These are phyloP conservation scores for Caenorhabditis remanei DNA, from an alignment of 1,140 invertebrate species.

Conservation along the genomic window DNA sequence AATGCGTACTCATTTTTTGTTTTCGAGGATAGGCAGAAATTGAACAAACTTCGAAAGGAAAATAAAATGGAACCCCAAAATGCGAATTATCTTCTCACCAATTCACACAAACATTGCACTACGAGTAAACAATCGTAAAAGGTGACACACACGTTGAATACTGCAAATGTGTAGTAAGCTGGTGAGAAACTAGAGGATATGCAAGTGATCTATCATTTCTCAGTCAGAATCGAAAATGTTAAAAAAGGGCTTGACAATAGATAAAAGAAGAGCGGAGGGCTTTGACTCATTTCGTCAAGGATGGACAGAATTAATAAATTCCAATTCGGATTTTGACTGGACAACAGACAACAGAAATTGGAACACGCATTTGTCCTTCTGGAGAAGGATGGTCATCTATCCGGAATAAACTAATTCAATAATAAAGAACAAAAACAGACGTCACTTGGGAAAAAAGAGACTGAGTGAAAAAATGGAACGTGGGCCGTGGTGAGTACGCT, in stretches of 20 bases:
- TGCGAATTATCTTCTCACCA: neutral
- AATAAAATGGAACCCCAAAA: neutral
- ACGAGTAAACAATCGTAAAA: neutral
- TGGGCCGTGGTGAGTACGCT: neutral
- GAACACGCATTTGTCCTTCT: neutral
- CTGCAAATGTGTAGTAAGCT: neutral
- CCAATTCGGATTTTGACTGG: neutral
- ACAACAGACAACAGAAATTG: neutral
- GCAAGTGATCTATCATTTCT: slow-evolving; percentile 5
- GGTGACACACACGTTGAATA: neutral
- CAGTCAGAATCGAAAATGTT: slow-evolving; percentile 25
- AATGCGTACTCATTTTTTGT: neutral
- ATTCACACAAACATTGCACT: neutral
- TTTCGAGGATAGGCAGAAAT: neutral
- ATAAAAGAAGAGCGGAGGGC: slow-evolving; percentile 2
- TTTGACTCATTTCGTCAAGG: slow-evolving; percentile 26
- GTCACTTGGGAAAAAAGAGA: neutral
- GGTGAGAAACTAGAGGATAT: neutral
- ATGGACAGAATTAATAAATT: neutral
- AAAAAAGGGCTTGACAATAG: slow-evolving; percentile 13
- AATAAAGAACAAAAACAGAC: slow-evolving; percentile 16
- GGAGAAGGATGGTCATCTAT: neutral
- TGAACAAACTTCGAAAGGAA: neutral
- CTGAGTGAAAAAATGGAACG: neutral
- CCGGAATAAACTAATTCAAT: slow-evolving; percentile 11